Evolutionary conservation across 2,113 vertebrate species (phyloP).

Genomic region (Chionomys nivalis): DNA sequence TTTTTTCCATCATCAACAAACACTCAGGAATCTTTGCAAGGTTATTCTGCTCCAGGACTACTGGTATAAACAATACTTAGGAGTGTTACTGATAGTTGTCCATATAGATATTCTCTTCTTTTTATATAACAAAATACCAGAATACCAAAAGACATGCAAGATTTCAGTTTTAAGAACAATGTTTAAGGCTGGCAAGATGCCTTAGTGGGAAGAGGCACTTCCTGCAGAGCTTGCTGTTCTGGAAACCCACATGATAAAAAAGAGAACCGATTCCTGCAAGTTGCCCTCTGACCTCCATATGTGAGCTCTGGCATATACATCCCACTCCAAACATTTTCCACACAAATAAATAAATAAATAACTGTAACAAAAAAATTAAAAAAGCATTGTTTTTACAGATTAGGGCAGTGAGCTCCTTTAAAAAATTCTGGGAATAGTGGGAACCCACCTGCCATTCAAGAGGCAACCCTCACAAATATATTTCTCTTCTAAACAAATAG

Average conservation of each 20-base stretch:
- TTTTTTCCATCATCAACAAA: background rate
- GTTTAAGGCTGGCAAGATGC: too few species aligned
- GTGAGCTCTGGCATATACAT: background rate
- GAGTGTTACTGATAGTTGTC: background rate
- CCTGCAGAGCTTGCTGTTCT: background rate
- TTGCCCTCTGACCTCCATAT: background rate
- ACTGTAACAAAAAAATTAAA: background rate
- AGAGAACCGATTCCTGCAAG: background rate
- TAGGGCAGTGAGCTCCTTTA: background rate
- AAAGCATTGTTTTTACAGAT: background rate
- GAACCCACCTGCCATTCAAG: background rate
- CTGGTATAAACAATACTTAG: background rate
- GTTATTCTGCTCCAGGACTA: background rate
- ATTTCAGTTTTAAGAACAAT: constrained; percentile 23
- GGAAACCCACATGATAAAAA: background rate
- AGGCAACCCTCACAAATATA: background rate
- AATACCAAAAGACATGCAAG: constrained; percentile 22
- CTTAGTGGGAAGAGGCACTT: background rate
- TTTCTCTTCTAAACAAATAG: background rate
- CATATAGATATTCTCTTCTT: background rate
- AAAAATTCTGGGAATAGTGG: constrained; percentile 7
- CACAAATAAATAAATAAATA: background rate
- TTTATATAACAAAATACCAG: constrained; percentile 15
- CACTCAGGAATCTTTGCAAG: background rate
- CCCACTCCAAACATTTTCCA: background rate